Percentiles rank a stretch among this genome's conserved stretches.
These are phyloP conservation scores for Drosophila willistoni DNA, from an alignment of 1,140 invertebrate genomes.

Conservation along the genomic window DNA sequence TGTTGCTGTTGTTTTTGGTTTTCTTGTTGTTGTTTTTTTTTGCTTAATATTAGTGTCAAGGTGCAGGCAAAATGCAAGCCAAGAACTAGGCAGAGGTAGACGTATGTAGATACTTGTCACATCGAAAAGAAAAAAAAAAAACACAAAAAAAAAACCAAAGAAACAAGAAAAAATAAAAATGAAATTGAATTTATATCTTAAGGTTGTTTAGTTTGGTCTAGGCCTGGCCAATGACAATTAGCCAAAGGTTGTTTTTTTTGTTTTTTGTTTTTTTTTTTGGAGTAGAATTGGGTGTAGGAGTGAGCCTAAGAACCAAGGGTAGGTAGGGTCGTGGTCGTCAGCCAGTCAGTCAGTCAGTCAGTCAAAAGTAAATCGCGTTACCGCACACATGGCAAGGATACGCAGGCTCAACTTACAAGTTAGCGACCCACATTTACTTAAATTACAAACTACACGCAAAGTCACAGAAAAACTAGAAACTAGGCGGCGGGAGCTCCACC, in stretches of 20 bases:
- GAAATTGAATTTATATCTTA: conserved; percentile 70
- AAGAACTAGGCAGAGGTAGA: conserved; percentile 27
- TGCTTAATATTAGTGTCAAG: conserved; percentile 77
- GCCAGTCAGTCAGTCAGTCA: conserved; percentile 35
- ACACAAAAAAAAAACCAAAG: background rate
- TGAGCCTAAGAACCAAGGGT: conserved; percentile 1
- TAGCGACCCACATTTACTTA: conserved; percentile 74
- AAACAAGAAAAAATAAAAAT: conserved; percentile 31
- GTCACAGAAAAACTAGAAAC: conserved; percentile 34
- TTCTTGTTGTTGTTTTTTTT: conserved; percentile 46
- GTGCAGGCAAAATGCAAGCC: conserved; percentile 61
- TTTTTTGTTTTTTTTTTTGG: background rate
- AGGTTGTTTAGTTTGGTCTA: conserved; percentile 45
- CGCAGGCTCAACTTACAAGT: conserved; percentile 49
- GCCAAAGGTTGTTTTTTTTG: conserved; percentile 2
- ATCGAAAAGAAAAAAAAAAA: conserved; percentile 38
- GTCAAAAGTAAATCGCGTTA: conserved; percentile 68
- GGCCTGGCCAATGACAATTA: conserved; percentile 62
- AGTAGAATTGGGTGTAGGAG: background rate
- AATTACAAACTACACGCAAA: conserved; percentile 79
- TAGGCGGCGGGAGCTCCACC: background rate
- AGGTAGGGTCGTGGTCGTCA: conserved; percentile 31
- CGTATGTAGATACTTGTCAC: conserved; percentile 46
- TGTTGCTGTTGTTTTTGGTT: conserved; percentile 20
- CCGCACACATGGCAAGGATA: conserved; percentile 60